These are phyloP conservation scores for Chaetorhynchus papuensis DNA, from an alignment of 2,113 vertebrate genomes.

Conservation along the genomic window DNA sequence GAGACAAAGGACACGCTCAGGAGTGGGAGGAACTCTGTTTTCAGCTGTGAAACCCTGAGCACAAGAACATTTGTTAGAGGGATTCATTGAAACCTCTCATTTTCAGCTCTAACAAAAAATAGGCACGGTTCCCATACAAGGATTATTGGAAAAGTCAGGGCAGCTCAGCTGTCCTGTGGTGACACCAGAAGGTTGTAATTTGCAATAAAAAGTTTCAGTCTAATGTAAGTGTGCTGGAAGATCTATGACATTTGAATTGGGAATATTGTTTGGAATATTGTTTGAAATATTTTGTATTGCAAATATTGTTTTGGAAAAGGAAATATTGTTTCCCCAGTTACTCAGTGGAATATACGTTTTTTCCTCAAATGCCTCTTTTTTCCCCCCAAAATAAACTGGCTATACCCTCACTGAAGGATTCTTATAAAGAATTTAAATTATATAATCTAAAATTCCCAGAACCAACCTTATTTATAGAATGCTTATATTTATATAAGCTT, in stretches of 20 bases:
- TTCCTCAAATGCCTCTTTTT: background rate
- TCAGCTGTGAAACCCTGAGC: slow-evolving; percentile 90
- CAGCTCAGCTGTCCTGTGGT: background rate
- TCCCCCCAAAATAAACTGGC: background rate
- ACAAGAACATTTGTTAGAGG: slow-evolving; percentile 60
- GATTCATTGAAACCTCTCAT: background rate
- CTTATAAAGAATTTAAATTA: background rate
- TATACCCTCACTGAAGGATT: background rate
- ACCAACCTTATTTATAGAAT: background rate
- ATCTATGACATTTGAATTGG: background rate
- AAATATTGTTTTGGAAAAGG: background rate
- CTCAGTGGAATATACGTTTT: background rate
- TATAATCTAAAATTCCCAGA: background rate
- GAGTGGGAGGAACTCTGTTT: slow-evolving; percentile 96
- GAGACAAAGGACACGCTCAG: slow-evolving; percentile 95
- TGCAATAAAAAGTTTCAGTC: background rate
- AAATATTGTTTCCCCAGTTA: background rate
- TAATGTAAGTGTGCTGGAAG: background rate
- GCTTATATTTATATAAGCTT: background rate
- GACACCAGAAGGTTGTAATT: background rate
- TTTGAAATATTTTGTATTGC: background rate
- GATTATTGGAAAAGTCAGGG: background rate
- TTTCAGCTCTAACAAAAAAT: background rate
- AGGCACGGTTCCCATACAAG: background rate
- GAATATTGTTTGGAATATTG: background rate